A percentile compares a stretch with the other conserved stretches of the same genome.
Conservation (phyloP, 2,113 vertebrate genomes). For the Gracilinanus agilis region DNA sequence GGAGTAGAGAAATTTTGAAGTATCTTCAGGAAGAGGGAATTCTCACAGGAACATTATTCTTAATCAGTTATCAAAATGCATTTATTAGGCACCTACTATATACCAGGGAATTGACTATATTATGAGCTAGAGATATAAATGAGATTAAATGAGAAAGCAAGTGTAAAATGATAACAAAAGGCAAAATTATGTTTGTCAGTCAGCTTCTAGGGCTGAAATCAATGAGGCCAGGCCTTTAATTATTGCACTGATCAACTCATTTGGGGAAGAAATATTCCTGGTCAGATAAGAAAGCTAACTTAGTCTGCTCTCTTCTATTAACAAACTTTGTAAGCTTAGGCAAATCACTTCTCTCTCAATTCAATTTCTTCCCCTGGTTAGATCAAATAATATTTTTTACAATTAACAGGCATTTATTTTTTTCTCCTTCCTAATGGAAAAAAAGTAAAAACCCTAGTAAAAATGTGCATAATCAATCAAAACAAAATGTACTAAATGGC, state of each 20-base stretch:
- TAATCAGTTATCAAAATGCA: not conserved
- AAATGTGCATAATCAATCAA: not conserved
- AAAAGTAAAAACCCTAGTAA: not conserved
- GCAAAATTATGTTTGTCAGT: not conserved
- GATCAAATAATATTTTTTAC: not conserved
- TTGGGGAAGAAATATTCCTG: not conserved
- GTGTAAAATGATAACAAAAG: not conserved
- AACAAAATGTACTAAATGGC: not conserved
- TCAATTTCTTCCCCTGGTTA: not conserved
- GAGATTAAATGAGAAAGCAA: not conserved
- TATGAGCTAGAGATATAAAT: not conserved
- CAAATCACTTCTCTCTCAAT: not conserved
- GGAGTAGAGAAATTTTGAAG: slow-evolving; percentile 42
- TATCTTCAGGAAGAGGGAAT: slow-evolving; percentile 10
- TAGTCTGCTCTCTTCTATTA: not conserved
- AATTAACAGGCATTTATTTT: not conserved
- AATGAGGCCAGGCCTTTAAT: not conserved
- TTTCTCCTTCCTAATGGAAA: not conserved
- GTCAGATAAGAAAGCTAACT: not conserved
- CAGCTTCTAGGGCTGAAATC: not conserved
- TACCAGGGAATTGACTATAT: not conserved
- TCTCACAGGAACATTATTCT: slow-evolving; percentile 37
- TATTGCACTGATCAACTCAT: not conserved
- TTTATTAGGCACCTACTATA: not conserved
- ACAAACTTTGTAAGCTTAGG: not conserved